A percentile compares a stretch with the other conserved stretches of the same genome.
Evolutionary conservation across 2,888 invertebrate species (phyloP).

Genomic region (Amblyteles armatorius): DNA sequence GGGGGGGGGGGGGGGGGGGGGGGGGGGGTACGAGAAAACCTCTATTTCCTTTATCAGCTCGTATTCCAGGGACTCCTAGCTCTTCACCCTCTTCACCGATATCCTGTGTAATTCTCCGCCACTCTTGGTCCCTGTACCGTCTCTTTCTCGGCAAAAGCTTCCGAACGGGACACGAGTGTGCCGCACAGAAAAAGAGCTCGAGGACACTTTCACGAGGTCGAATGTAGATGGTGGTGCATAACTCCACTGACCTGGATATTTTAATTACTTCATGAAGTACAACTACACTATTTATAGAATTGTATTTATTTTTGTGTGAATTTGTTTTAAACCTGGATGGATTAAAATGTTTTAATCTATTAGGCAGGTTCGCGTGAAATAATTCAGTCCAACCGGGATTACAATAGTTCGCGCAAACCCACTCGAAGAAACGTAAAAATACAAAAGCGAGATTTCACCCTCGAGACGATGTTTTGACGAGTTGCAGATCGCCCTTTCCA

Average conservation of each 20-base stretch:
- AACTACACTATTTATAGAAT: too few species aligned
- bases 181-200: background rate
- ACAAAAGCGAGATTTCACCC: too few species aligned
- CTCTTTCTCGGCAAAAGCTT: background rate
- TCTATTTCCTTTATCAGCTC: conserved; percentile 52
- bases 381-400: too few species aligned
- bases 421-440: too few species aligned
- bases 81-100: background rate
- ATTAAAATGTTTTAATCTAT: too few species aligned
- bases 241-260: conserved; percentile 3
- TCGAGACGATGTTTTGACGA: background rate
- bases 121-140: background rate
- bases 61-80: background rate
- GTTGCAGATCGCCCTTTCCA: background rate
- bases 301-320: too few species aligned
- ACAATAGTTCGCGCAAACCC: too few species aligned
- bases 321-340: too few species aligned
- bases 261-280: background rate
- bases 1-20: background rate
- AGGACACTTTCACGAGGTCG: background rate
- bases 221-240: background rate
- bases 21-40: background rate
- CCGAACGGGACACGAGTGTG: background rate
- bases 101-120: background rate
- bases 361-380: too few species aligned